Conservation (phyloP, 2,888 invertebrate genomes). For the Drosophila paranaensis region DNA sequence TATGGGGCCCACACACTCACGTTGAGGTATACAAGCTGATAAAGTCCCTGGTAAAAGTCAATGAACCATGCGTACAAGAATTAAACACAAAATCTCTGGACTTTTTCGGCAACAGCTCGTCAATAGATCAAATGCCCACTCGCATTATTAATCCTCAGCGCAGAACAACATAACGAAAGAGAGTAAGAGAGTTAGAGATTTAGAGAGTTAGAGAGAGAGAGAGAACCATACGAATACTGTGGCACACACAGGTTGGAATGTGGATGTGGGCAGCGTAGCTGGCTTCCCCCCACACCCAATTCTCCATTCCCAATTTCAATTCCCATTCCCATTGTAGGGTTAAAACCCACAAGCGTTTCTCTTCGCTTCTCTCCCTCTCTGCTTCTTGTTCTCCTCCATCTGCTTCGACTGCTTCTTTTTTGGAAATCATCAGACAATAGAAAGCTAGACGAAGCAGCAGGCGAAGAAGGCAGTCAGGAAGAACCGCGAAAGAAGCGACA, state of each 20-base stretch:
- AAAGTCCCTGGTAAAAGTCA: conserved; percentile 69
- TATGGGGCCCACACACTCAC: conserved; percentile 40
- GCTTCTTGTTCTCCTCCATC: conserved; percentile 11
- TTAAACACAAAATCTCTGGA: conserved; percentile 50
- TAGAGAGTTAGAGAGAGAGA: conserved; percentile 30
- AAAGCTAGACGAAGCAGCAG: conserved; percentile 76
- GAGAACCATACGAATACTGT: conserved; percentile 32
- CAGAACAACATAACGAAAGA: conserved; percentile 22
- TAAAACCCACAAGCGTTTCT: conserved; percentile 75
- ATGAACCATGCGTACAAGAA: conserved; percentile 58
- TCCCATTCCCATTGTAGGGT: conserved; percentile 61
- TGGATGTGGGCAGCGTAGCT: conserved; percentile 56
- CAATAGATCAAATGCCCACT: conserved; percentile 64
- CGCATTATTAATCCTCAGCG: conserved; percentile 75
- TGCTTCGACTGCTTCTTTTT: conserved; percentile 42
- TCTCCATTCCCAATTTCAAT: conserved; percentile 40
- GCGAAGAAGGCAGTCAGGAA: conserved; percentile 76
- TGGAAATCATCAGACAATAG: conserved; percentile 79
- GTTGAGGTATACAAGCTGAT: conserved; percentile 27
- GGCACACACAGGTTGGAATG: conserved; percentile 54
- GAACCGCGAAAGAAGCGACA: conserved; percentile 78
- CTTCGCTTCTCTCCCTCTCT: conserved; percentile 49
- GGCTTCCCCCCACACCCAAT: conserved; percentile 50
- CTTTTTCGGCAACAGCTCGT: conserved; percentile 74
- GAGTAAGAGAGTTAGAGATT: conserved; percentile 22